phyloP scores from a whole-genome alignment of 2,888 invertebrate genomes.

The Itoplectis maculator region DNA sequence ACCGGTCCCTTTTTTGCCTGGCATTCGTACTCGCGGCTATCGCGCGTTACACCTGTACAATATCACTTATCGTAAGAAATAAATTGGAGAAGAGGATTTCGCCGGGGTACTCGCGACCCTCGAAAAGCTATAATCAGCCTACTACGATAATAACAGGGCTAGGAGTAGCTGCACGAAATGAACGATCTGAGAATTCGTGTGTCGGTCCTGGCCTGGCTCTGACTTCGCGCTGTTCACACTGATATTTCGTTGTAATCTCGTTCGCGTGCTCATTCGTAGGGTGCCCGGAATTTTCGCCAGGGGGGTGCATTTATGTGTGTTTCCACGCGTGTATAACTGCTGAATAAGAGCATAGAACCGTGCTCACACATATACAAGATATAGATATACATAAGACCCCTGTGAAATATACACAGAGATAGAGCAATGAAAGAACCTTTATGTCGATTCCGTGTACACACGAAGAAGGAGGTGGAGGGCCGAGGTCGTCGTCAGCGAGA shows the following conservation, averaged over 20 bases:
- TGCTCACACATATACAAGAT: background rate
- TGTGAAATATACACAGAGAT: conserved; percentile 33
- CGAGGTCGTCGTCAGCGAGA: conserved; percentile 51
- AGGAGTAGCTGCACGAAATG: conserved; percentile 63
- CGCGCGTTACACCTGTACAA: conserved; percentile 46
- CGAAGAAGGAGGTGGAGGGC: conserved; percentile 43
- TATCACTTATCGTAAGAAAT: conserved; percentile 34
- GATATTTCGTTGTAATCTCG: conserved; percentile 60
- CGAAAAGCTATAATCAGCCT: conserved; percentile 63
- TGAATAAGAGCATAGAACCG: conserved; percentile 1
- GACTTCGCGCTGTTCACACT: conserved; percentile 7
- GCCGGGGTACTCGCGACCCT: conserved; percentile 34
- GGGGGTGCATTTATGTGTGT: conserved; percentile 23
- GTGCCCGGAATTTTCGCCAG: conserved; percentile 48
- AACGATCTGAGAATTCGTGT: conserved; percentile 62
- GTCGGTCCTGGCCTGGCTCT: background rate
- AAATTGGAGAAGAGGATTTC: conserved; percentile 14
- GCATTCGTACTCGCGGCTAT: conserved; percentile 41
- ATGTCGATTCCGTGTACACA: conserved; percentile 57
- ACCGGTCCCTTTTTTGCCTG: conserved; percentile 3
- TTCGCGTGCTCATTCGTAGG: conserved; percentile 65
- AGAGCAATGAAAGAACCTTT: conserved; percentile 64
- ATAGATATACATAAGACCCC: background rate
- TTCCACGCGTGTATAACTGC: conserved; percentile 3
- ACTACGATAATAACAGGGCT: conserved; percentile 66